Conservation (phyloP, 2,797 vertebrate genomes). For the Muscicapa comitata region DNA sequence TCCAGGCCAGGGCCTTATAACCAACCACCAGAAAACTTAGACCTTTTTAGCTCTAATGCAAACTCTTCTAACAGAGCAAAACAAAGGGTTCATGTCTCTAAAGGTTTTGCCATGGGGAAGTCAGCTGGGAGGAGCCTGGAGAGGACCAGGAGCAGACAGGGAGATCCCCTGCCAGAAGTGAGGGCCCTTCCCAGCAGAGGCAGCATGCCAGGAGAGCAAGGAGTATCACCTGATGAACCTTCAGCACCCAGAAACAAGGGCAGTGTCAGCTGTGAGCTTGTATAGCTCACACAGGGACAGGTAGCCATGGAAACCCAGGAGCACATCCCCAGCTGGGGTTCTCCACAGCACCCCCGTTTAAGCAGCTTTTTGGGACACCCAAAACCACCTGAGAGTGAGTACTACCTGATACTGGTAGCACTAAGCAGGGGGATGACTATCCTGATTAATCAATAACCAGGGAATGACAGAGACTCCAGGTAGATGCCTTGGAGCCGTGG, state of each 20-base stretch:
- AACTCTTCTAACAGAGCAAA: not conserved
- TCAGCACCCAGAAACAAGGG: not conserved
- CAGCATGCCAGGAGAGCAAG: accelerated
- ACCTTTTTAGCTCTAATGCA: not conserved
- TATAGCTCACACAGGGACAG: accelerated
- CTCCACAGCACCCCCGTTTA: not conserved
- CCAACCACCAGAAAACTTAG: not conserved
- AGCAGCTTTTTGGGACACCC: not conserved
- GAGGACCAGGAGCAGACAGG: not conserved
- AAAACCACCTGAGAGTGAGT: not conserved
- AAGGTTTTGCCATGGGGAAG: not conserved
- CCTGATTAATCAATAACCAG: not conserved
- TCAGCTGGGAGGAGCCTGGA: not conserved
- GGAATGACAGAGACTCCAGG: not conserved
- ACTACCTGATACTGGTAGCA: not conserved
- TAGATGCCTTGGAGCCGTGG: not conserved
- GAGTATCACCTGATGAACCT: accelerated
- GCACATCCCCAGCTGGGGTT: not conserved
- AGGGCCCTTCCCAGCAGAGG: not conserved
- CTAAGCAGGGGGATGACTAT: not conserved
- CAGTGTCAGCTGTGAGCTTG: not conserved
- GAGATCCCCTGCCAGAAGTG: not conserved
- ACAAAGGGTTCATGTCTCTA: not conserved
- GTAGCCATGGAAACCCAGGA: not conserved
- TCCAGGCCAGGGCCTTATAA: not conserved